Conservation (phyloP, 1,140 invertebrate species). For the Calosoma granatense region DNA sequence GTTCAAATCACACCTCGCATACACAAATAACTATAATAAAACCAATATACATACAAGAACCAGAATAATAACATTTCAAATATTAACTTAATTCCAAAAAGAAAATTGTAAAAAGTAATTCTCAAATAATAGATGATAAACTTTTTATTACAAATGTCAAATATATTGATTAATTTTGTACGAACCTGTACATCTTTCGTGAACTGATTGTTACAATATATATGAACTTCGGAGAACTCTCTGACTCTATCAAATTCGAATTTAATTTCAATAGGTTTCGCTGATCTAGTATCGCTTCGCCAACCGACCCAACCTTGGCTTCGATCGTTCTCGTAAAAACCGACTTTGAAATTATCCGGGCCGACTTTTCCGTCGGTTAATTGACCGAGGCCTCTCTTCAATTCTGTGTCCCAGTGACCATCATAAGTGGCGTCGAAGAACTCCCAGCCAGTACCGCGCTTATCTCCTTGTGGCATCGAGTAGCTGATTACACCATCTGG, state of each 20-base stretch:
- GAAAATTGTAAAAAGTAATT: too few relatives aligned
- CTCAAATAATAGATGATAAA: too few relatives aligned
- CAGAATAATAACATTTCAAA: too few relatives aligned
- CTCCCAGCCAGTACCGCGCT: conserved; percentile 56
- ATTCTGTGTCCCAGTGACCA: conserved; percentile 42
- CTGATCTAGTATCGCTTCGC: conserved; percentile 67
- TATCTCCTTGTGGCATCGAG: conserved; percentile 71
- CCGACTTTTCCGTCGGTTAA: conserved; percentile 58
- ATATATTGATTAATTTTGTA: background rate
- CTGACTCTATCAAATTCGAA: conserved; percentile 82
- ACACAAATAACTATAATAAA: too few relatives aligned
- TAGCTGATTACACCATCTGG: conserved; percentile 72
- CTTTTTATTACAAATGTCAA: too few relatives aligned
- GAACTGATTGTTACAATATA: conserved; percentile 76
- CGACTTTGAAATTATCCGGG: conserved; percentile 60
- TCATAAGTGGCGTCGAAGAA: conserved; percentile 75
- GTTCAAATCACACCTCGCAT: too few relatives aligned
- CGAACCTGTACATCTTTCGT: conserved; percentile 66
- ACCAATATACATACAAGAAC: too few relatives aligned
- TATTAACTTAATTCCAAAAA: too few relatives aligned
- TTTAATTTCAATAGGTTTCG: conserved; percentile 58
- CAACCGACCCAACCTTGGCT: conserved; percentile 84
- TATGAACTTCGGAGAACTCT: conserved; percentile 70
- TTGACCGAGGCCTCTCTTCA: conserved; percentile 70
- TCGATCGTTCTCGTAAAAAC: conserved; percentile 44